phyloP scores from a whole-genome alignment of 1,140 invertebrate species.

The Drosophila teissieri region DNA sequence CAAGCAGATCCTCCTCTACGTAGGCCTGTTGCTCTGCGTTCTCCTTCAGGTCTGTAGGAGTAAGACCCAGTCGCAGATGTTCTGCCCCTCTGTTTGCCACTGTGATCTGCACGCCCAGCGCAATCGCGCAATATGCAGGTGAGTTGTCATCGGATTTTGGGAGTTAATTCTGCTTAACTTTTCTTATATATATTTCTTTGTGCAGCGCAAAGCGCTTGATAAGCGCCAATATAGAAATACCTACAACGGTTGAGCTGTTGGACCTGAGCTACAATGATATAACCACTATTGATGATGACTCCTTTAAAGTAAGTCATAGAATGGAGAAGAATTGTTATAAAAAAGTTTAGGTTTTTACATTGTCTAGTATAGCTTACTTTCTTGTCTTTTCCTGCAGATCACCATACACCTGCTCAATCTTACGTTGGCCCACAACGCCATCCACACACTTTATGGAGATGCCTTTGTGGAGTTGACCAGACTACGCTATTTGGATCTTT shows the following conservation, averaged over 20 bases:
- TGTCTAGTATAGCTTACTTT: too few species aligned
- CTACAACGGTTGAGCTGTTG: constrained; percentile 73
- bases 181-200: constrained; percentile 4
- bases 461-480: constrained; percentile 61
- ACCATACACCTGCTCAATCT: constrained; percentile 65
- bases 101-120: constrained; percentile 70
- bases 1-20: constrained; percentile 71
- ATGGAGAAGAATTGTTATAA: too few species aligned
- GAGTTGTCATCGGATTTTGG: neutral
- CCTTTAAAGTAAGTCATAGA: constrained; percentile 63
- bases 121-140: constrained; percentile 83
- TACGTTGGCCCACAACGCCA: constrained; percentile 71
- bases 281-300: constrained; percentile 72
- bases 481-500: constrained; percentile 69
- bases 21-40: constrained; percentile 71
- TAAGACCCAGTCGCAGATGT: constrained; percentile 60
- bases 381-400: constrained; percentile 26
- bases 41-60: constrained; percentile 68
- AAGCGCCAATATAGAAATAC: constrained; percentile 74
- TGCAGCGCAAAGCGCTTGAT: constrained; percentile 73
- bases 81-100: constrained; percentile 71
- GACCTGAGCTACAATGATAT: constrained; percentile 83
- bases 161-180: neutral
- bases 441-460: constrained; percentile 69
- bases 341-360: too few species aligned